Conservation (phyloP, 2,888 invertebrate species). For the Seira musarum region DNA sequence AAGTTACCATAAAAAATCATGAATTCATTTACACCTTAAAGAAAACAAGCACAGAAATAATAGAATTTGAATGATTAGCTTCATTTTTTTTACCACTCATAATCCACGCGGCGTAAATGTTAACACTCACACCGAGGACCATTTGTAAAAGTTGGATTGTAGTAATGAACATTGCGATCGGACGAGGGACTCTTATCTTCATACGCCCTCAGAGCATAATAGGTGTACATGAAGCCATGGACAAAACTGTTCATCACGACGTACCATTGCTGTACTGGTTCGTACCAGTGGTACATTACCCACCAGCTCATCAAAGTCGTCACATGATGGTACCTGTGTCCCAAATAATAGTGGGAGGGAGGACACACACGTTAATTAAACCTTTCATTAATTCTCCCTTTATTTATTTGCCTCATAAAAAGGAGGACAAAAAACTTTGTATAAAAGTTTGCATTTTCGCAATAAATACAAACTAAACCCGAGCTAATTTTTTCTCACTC, state of each 20-base stretch:
- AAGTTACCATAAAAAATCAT: background rate
- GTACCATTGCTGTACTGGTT: conserved; percentile 65
- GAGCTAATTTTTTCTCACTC: too few relatives aligned
- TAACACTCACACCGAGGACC: conserved; percentile 63
- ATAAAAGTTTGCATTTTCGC: too few relatives aligned
- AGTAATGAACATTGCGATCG: conserved; percentile 65
- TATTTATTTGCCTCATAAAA: too few relatives aligned
- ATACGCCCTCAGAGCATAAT: conserved; percentile 62
- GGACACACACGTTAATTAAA: too few relatives aligned
- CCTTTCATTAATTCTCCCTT: too few relatives aligned
- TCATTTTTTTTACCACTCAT: conserved; percentile 60
- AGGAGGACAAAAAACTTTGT: too few relatives aligned
- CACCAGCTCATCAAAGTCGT: conserved; percentile 67
- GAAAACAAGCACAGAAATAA: background rate
- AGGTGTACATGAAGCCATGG: conserved; percentile 64
- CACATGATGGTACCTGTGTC: conserved; percentile 65
- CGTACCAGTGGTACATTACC: conserved; percentile 67
- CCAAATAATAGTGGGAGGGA: too few relatives aligned
- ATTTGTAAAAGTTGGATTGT: conserved; percentile 65
- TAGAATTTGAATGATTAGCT: background rate
- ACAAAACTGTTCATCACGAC: conserved; percentile 65
- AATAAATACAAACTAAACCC: too few relatives aligned
- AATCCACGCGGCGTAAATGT: conserved; percentile 57
- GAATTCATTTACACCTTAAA: background rate
- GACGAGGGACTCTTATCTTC: conserved; percentile 60